Conservation (phyloP, 2,113 vertebrate species). For the Corythornis vintsioides region DNA sequence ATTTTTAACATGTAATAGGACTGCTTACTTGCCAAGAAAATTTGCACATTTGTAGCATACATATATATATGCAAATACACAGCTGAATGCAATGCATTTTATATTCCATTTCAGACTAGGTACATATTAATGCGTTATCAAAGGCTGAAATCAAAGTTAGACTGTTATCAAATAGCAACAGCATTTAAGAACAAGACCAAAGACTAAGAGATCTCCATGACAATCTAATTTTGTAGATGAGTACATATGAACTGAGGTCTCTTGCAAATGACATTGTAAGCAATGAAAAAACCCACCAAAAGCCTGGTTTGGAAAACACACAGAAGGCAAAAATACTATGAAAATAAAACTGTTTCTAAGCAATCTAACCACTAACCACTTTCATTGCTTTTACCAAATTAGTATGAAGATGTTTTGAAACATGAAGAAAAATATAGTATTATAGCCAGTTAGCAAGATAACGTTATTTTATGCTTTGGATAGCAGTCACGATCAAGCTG, state of each 20-base stretch:
- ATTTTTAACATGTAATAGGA: background rate
- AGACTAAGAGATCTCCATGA: background rate
- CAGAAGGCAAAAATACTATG: background rate
- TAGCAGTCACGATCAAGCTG: background rate
- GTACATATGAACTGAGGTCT: background rate
- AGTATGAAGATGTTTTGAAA: background rate
- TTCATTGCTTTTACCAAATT: background rate
- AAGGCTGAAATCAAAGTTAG: background rate
- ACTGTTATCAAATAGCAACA: background rate
- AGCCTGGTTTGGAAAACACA: background rate
- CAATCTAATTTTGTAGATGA: background rate
- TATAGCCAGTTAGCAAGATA: background rate
- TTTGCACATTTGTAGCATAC: background rate
- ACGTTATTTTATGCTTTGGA: background rate
- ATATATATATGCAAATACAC: background rate
- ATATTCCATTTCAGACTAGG: background rate
- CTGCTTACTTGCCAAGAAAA: background rate
- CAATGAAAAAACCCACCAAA: background rate
- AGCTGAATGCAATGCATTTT: background rate
- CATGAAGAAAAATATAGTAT: background rate
- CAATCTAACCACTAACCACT: background rate
- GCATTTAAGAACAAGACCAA: background rate
- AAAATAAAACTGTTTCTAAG: background rate
- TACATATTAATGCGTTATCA: background rate
- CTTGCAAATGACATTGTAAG: background rate